Evolutionary conservation across 2,797 vertebrate genomes (phyloP).

Genomic region (Acestrorhynchus altus): DNA sequence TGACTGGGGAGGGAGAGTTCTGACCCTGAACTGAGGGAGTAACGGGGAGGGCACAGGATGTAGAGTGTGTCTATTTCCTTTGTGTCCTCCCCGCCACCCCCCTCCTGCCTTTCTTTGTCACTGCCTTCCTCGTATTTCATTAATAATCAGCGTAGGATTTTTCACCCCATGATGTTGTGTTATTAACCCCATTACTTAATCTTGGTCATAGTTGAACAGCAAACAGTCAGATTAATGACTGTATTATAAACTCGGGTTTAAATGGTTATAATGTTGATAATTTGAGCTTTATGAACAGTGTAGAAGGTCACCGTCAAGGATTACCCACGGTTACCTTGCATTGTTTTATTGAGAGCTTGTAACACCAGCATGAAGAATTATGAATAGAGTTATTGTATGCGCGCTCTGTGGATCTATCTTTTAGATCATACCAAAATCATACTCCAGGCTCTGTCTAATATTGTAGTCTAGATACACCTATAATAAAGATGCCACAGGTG

Average conservation of each 20-base stretch:
- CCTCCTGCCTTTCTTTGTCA: constrained; percentile 29
- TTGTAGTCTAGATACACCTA: no score
- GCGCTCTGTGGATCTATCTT: background rate
- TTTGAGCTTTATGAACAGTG: no score
- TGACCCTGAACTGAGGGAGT: constrained; percentile 59
- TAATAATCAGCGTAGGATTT: background rate
- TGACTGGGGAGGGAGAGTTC: constrained; percentile 65
- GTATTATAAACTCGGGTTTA: no score
- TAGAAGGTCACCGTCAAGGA: no score
- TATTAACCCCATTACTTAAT: background rate
- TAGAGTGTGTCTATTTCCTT: constrained; percentile 74
- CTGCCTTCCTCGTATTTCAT: constrained; percentile 15
- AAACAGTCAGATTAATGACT: no score
- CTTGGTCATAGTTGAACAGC: no score
- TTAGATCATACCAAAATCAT: background rate
- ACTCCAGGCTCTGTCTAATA: background rate
- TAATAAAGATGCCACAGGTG: no score
- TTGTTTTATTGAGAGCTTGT: background rate
- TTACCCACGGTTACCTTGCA: background rate
- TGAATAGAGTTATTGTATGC: background rate
- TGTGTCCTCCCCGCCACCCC: constrained; percentile 52
- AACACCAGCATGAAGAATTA: background rate
- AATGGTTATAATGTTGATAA: no score
- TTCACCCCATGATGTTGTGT: background rate
- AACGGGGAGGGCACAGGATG: constrained; percentile 73